phyloP scores from a whole-genome alignment of 2,888 invertebrate genomes.

The Trachelus stipa region DNA sequence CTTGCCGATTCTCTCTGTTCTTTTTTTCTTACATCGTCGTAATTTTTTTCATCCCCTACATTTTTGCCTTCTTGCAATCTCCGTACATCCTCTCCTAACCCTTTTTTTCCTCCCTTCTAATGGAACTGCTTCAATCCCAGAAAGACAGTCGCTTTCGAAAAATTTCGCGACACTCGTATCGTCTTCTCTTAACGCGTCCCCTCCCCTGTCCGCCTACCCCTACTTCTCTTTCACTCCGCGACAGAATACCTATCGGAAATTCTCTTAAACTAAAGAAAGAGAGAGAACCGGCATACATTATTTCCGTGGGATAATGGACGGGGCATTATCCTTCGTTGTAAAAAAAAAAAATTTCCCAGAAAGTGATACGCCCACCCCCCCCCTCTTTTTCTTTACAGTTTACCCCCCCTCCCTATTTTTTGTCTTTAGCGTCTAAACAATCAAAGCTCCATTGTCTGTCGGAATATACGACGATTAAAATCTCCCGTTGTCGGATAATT shows the following conservation, averaged over 20 bases:
- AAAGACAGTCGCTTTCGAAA: conserved; percentile 1
- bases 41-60: no score
- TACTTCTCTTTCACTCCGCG: neutral
- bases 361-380: neutral
- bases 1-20: neutral
- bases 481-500: neutral
- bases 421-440: neutral
- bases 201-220: no score
- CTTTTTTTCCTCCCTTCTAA: conserved; percentile 8
- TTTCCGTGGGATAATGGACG: conserved; percentile 1
- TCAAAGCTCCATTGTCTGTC: neutral
- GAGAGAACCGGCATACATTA: neutral
- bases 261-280: neutral
- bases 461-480: neutral
- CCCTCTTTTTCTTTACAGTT: neutral
- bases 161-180: neutral
- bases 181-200: neutral
- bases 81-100: neutral
- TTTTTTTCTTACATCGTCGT: neutral
- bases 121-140: neutral
- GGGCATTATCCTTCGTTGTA: neutral
- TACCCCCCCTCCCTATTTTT: neutral
- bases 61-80: no score
- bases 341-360: neutral
- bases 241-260: neutral